Conservation (phyloP, 1,140 invertebrate genomes). For the Brachionus koreanus region DNA sequence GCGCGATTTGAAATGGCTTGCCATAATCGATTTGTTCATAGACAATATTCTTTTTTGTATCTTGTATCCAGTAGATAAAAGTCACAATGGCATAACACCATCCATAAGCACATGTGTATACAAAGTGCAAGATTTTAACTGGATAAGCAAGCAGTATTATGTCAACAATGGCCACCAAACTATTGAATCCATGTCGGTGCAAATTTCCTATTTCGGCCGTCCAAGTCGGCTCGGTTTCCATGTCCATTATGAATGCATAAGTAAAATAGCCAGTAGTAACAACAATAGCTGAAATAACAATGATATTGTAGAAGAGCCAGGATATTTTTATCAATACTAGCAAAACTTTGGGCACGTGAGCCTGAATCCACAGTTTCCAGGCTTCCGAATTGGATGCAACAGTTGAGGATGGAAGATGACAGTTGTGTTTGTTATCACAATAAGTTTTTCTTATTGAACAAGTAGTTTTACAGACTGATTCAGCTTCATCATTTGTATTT, state of each 20-base stretch:
- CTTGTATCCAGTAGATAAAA: constrained; percentile 11
- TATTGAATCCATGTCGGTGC: constrained; percentile 38
- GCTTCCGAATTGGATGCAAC: neutral
- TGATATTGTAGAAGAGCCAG: constrained; percentile 23
- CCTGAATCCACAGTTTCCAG: constrained; percentile 21
- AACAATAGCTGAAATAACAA: constrained; percentile 27
- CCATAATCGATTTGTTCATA: constrained; percentile 36
- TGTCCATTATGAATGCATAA: constrained; percentile 22
- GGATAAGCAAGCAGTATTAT: constrained; percentile 30
- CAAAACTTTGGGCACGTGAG: constrained; percentile 8
- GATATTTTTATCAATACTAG: constrained; percentile 24
- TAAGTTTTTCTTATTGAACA: neutral
- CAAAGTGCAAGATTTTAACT: constrained; percentile 33
- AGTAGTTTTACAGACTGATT: neutral
- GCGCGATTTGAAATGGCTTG: constrained; percentile 1
- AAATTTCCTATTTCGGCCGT: constrained; percentile 29
- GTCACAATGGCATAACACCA: constrained; percentile 38
- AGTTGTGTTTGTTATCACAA: constrained; percentile 35
- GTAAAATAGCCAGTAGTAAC: constrained; percentile 38
- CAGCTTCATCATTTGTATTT: neutral
- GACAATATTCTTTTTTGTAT: constrained; percentile 24
- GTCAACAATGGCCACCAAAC: constrained; percentile 36
- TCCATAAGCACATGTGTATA: constrained; percentile 25
- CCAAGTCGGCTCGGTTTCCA: constrained; percentile 30
- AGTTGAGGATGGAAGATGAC: constrained; percentile 17